Evolutionary conservation across 2,797 vertebrate species (phyloP).

Genomic region (Hozukius guyotensis): DNA sequence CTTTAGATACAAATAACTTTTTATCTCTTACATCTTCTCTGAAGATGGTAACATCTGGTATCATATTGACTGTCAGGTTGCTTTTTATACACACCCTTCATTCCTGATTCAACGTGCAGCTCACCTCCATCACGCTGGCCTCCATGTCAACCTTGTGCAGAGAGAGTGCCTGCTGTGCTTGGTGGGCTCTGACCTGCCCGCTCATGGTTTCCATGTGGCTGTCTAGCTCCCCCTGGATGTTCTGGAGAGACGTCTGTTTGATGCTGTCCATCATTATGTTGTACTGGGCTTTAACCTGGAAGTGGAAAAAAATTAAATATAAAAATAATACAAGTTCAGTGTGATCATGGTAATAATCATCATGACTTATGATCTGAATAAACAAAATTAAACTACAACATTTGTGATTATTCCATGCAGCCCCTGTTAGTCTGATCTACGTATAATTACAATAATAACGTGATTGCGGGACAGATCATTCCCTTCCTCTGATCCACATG

Average conservation of each 20-base stretch:
- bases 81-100: background rate
- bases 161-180: conserved; percentile 86
- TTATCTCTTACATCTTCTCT: background rate
- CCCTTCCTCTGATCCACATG: background rate
- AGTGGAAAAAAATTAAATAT: background rate
- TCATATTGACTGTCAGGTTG: background rate
- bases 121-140: conserved; percentile 86
- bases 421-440: background rate
- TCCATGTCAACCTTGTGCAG: conserved; percentile 89
- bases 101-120: background rate
- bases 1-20: background rate
- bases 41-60: background rate
- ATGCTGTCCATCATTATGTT: conserved; percentile 82
- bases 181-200: conserved; percentile 80
- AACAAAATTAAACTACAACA: background rate
- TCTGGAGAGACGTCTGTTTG: conserved; percentile 85
- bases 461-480: background rate
- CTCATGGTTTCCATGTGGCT: conserved; percentile 81
- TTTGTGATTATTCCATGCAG: background rate
- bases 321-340: background rate
- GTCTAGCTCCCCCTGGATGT: conserved; percentile 84
- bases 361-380: background rate
- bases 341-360: background rate
- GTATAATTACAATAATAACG: background rate
- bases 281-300: conserved; percentile 87